Conservation (phyloP, 2,888 invertebrate genomes). For the Sussaba pulchella region DNA sequence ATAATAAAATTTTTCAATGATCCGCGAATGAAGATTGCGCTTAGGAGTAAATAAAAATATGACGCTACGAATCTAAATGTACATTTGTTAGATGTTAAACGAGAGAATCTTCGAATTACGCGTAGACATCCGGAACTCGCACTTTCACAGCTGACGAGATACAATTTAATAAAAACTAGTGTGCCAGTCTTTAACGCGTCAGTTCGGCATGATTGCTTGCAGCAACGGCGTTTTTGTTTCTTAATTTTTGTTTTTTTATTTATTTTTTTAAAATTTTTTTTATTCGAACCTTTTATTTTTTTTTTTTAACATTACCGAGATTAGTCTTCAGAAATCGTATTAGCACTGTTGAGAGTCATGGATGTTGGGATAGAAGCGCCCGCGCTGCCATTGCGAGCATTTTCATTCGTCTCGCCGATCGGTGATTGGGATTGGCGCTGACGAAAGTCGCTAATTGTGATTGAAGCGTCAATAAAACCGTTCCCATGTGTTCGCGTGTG, state of each 20-base stretch:
- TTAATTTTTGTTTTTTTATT: not conserved
- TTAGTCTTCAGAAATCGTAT: conserved; percentile 43
- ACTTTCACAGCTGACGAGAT: conserved; percentile 57
- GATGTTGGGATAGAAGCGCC: conserved; percentile 84
- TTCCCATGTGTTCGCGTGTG: conserved; percentile 93
- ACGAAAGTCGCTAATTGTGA: conserved; percentile 91
- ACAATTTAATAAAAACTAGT: conserved; percentile 57
- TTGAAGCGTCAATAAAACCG: conserved; percentile 91
- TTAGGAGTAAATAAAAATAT: conserved; percentile 56
- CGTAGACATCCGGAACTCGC: conserved; percentile 52
- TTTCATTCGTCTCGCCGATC: conserved; percentile 88
- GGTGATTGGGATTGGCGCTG: conserved; percentile 88
- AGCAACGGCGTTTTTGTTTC: conserved; percentile 53
- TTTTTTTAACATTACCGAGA: conserved; percentile 44
- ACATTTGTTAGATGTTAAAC: conserved; percentile 51
- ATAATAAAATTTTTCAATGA: conserved; percentile 33
- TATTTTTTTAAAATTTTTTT: not conserved
- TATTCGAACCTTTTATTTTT: too few species aligned
- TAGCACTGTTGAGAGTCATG: conserved; percentile 61
- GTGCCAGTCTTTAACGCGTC: conserved; percentile 62
- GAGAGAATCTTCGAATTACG: conserved; percentile 30
- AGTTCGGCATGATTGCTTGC: conserved; percentile 37
- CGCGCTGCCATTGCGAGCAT: conserved; percentile 91
- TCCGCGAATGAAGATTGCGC: conserved; percentile 30
- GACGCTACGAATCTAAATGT: conserved; percentile 58